Conservation (phyloP, 1,140 invertebrate species). For the Ruditapes philippinarum region DNA sequence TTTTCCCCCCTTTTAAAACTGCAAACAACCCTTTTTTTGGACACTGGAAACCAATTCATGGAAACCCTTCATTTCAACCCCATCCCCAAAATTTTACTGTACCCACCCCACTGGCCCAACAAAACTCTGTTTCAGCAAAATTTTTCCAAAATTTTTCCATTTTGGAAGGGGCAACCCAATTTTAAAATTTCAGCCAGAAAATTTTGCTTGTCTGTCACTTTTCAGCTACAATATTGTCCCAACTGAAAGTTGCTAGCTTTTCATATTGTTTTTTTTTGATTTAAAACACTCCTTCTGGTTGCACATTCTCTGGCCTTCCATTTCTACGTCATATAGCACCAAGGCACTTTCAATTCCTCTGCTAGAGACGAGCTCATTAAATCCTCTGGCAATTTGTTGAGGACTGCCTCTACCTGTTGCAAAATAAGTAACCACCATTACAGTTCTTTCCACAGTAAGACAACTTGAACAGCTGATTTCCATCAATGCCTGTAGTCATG, state of each 20-base stretch:
- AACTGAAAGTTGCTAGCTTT: neutral
- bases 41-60: conserved; percentile 1
- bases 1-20: neutral
- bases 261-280: neutral
- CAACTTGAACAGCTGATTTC: neutral
- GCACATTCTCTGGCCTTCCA: conserved; percentile 4
- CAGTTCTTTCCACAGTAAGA: neutral
- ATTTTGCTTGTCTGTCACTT: neutral
- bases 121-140: neutral
- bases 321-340: neutral
- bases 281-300: neutral
- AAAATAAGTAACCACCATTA: neutral
- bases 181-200: conserved; percentile 12
- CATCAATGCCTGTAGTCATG: too few relatives aligned
- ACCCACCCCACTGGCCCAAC: conserved; percentile 4
- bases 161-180: neutral
- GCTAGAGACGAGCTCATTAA: neutral
- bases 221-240: conserved; percentile 1
- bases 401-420: neutral
- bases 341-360: neutral
- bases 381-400: neutral
- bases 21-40: neutral
- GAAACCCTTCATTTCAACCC: neutral
- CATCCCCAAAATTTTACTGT: conserved; percentile 12
- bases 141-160: neutral